Evolutionary conservation across 2,888 invertebrate genomes (phyloP), one percentile per base, ranked within the genome.

Genomic region (Petrolisthes manimaculis): DNA sequence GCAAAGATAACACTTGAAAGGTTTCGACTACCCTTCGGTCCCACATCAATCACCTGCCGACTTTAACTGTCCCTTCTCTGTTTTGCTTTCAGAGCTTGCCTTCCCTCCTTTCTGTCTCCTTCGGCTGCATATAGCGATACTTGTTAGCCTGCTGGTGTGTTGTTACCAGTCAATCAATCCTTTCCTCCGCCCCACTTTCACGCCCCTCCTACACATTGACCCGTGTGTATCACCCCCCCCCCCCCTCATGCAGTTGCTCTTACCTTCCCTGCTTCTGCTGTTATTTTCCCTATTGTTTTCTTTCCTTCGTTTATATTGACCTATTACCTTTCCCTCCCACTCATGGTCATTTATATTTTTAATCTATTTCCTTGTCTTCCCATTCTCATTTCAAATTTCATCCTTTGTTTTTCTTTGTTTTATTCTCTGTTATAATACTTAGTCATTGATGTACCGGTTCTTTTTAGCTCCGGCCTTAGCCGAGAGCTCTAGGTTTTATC

Each of bases 281-380:
- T 14, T 37, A 54, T 54, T 81, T 55, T 21, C 56, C 56, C n/a
- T 37, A 12, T 24, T 81, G 24, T n/a, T 81, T n/a, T 21, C 55
- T 55, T 53, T 61, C 80, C 9, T 80, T 55, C 24, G 14, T 51
- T 21, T 80, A n/a, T n/a, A 21, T 56, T 18, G n/a, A n/a, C 77
- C 77, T 24, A 24, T 77, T 77, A 12, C 77, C 77, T 4, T 24
- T 24, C 80, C 54, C 61, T 67, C 56, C 37, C 24, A 55, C 37
- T 81, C 61, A 37, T 56, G 21, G 55, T 55, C 61, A 54, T n/a
- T 51, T 24, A 53, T 24, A 24, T 37, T 21, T 54, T 78, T 24
- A n/a, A 80, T 80, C 24, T 80, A 12, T 24, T 80, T n/a, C 51
- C 80, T 54, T 80, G 37, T 37, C 37, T 37, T 37, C 37, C 37